Evolutionary conservation across 2,797 vertebrate genomes (phyloP).

Genomic region (Podargus strigoides): DNA sequence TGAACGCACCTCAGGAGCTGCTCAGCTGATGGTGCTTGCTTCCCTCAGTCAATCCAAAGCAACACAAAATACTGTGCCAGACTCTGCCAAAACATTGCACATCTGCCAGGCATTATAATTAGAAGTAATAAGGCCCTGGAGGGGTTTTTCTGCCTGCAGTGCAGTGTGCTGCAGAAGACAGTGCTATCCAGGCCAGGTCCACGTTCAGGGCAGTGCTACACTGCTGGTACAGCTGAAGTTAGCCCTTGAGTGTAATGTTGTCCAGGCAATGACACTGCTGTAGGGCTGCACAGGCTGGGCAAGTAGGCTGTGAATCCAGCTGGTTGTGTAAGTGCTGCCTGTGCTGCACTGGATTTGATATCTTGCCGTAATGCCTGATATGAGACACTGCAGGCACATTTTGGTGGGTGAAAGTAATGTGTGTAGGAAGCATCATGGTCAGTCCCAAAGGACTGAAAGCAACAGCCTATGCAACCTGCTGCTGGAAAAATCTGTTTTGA

Average conservation of each 20-base stretch:
- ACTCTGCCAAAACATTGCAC: neutral
- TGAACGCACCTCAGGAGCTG: rapidly evolving
- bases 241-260: neutral
- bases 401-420: neutral
- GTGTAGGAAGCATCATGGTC: neutral
- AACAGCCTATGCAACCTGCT: neutral
- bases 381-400: rapidly evolving
- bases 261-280: neutral
- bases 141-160: neutral
- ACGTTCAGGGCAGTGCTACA: neutral
- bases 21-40: neutral
- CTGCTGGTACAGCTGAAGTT: neutral
- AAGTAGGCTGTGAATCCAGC: neutral
- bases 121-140: neutral
- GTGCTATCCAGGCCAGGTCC: neutral
- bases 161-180: neutral
- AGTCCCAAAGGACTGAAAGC: neutral
- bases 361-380: neutral
- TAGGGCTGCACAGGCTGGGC: neutral
- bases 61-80: neutral
- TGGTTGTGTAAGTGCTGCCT: neutral
- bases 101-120: neutral
- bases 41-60: neutral
- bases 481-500: neutral
- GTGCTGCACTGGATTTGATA: neutral